These are phyloP conservation scores for Eleutherodactylus coqui DNA, from an alignment of 2,797 vertebrate species.

Conservation along the genomic window DNA sequence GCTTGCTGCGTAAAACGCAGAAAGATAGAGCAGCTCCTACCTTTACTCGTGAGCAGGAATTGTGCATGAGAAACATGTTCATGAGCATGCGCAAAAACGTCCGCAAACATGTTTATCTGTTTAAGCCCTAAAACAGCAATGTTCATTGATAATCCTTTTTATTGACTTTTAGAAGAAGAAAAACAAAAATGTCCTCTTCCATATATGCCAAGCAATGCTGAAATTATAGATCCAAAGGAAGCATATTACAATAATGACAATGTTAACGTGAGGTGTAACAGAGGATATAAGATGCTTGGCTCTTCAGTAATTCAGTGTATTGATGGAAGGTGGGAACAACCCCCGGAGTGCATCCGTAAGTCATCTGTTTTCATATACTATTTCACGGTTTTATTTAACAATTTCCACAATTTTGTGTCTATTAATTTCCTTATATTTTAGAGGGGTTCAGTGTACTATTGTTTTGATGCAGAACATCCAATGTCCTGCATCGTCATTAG, in stretches of 20 bases:
- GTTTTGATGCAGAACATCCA: too few species aligned
- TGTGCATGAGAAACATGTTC: too few species aligned
- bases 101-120: too few species aligned
- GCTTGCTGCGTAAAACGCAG: too few species aligned
- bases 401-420: too few species aligned
- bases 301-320: neutral
- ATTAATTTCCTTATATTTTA: too few species aligned
- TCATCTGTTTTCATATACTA: neutral
- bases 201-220: neutral
- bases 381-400: neutral
- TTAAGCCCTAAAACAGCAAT: neutral
- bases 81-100: too few species aligned
- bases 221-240: neutral
- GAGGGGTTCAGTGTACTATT: too few species aligned
- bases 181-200: neutral
- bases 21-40: too few species aligned
- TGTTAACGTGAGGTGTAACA: neutral
- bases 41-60: too few species aligned
- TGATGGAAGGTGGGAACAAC: conserved; percentile 18
- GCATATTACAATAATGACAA: conserved; percentile 3
- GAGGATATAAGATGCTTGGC: conserved; percentile 9
- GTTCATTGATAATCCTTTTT: neutral
- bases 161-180: neutral
- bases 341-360: conserved; percentile 20
- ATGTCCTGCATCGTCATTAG: too few species aligned